phyloP scores from a whole-genome alignment of 2,113 vertebrate species.

The Perca schrenkii region DNA sequence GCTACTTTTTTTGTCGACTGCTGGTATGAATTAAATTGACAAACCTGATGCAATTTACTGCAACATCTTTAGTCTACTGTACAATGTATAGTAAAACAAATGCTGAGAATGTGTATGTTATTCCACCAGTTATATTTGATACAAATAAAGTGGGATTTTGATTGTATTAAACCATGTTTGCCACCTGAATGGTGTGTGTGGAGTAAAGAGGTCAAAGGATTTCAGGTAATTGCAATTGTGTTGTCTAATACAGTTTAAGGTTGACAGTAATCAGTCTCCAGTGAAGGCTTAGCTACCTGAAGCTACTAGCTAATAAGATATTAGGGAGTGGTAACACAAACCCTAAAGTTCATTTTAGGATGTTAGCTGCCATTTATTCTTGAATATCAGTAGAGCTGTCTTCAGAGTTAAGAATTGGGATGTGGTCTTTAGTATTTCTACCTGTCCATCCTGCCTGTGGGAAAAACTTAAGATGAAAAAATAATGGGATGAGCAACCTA shows the following conservation, averaged over 20 bases:
- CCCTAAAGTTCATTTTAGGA: background rate
- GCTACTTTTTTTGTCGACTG: conserved; percentile 27
- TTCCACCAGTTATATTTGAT: conserved; percentile 62
- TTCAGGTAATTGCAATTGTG: conserved; percentile 4
- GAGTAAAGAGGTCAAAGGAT: conserved; percentile 73
- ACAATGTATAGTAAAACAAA: conserved; percentile 65
- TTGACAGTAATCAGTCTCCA: background rate
- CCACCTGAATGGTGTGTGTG: conserved; percentile 25
- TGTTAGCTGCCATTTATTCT: background rate
- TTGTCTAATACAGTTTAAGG: background rate
- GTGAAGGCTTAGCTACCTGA: background rate
- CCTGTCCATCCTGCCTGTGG: background rate
- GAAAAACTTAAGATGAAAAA: background rate
- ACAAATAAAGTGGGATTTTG: conserved; percentile 42
- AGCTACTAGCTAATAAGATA: background rate
- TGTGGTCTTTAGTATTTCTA: background rate
- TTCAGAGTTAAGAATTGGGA: background rate
- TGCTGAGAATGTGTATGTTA: conserved; percentile 70
- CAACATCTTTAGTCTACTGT: conserved; percentile 51
- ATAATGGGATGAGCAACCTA: background rate
- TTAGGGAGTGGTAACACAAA: background rate
- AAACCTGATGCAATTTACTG: conserved; percentile 26
- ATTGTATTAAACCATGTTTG: conserved; percentile 42
- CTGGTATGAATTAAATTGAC: conserved; percentile 41
- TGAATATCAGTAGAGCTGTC: background rate